Evolutionary conservation across 2,888 invertebrate genomes (phyloP).

Genomic region (Ichneumoninae sp.): DNA sequence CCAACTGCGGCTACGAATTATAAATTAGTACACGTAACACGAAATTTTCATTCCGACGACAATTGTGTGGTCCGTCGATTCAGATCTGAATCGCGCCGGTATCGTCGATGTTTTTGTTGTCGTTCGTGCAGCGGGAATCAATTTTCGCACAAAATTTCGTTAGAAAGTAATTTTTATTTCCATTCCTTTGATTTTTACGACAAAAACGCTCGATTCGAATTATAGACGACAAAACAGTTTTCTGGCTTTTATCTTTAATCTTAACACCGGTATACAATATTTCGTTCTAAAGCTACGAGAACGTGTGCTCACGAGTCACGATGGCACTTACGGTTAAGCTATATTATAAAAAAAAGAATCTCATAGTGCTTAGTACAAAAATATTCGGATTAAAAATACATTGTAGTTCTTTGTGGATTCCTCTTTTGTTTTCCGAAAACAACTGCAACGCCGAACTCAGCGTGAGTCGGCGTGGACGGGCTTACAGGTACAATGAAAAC

Average conservation of each 20-base stretch:
- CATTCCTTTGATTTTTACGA: neutral
- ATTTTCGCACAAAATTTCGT: neutral
- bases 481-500: slow-evolving; percentile 4
- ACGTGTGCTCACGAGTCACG: neutral
- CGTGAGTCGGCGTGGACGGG: neutral
- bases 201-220: neutral
- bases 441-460: neutral
- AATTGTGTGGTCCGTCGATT: neutral
- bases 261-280: neutral
- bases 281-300: neutral
- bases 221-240: neutral
- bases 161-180: neutral
- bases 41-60: neutral
- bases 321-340: slow-evolving; percentile 3
- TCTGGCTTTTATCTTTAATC: neutral
- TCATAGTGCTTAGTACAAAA: slow-evolving; percentile 54
- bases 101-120: neutral
- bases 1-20: no score
- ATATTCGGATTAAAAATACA: slow-evolving; percentile 45
- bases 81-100: neutral
- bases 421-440: neutral
- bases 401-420: slow-evolving; percentile 1
- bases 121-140: neutral
- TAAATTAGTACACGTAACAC: no score
- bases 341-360: slow-evolving; percentile 31